Conservation (phyloP, 2,888 invertebrate genomes). For the Sabellastarte sp. region DNA sequence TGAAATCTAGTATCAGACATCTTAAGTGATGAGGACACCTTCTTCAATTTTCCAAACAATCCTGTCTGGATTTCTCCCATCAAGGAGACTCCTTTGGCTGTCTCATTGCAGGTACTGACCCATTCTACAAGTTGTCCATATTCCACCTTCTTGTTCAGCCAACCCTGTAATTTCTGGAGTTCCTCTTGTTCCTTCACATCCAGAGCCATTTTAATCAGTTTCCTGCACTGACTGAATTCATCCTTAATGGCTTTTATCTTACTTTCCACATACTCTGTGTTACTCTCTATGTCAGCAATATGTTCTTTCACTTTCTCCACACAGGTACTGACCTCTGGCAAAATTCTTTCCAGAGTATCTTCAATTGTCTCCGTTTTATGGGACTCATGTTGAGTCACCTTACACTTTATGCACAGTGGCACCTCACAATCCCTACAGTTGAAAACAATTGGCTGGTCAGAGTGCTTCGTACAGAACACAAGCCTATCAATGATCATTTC, state of each 20-base stretch:
- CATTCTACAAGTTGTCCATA: not conserved
- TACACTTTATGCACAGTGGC: not conserved
- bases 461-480: not conserved
- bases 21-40: not conserved
- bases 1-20: too few relatives aligned
- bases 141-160: not conserved
- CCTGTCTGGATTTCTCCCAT: not conserved
- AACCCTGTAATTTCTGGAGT: too few relatives aligned
- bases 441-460: not conserved
- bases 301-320: too few relatives aligned
- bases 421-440: not conserved
- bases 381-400: not conserved
- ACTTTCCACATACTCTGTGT: too few relatives aligned
- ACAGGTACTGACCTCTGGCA: too few relatives aligned
- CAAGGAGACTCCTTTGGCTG: not conserved
- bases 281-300: too few relatives aligned
- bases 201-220: too few relatives aligned
- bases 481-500: not conserved
- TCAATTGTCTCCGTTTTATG: not conserved
- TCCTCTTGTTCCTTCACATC: too few relatives aligned
- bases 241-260: too few relatives aligned
- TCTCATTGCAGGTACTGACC: not conserved
- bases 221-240: too few relatives aligned
- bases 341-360: not conserved
- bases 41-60: not conserved